Base-by-base conservation (phyloP, 2,888 invertebrate species). In the Scaeva pyrastri region DNA sequence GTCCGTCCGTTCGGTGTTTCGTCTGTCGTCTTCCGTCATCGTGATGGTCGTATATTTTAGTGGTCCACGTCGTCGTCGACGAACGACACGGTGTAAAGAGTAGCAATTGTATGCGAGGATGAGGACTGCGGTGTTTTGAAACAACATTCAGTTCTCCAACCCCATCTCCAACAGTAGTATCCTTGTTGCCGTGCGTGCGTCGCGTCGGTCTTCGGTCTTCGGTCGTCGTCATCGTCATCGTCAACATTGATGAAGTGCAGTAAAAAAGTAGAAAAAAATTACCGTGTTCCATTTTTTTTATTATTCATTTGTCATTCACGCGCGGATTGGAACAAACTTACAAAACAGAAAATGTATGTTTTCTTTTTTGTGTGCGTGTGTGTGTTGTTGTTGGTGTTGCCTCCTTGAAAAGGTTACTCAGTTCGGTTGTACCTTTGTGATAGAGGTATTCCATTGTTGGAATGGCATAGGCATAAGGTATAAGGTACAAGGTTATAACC, bases 271-370 rank as follows among this genome's bases (percentile, higher is more conserved):
- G n/a, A 31, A 31, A 23, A 52, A 52, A 23, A 21, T 11, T 3
- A 16, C 11, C 52, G 23, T 52, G 52, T 52, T 52, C 26, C 23
- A 52, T 52, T 23, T 52, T 50, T 52, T 80, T 64, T 76, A 64
- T 16, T 21, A 21, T 43, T 52, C 75, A 82, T 82, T 82, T 82
- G 75, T 82, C 81, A 82, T 82, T 43, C 71, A 58, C 64, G 71
- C 75, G 19, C 21, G 52, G 76, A 82, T 64, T 66, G 81, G 71
- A 64, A 52, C 39, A 39, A 66, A 39, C 55, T 56, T 50, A 48
- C 16, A 19, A 14, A 52, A 48, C 16, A 19, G 16, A 52, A 50
- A 50, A 50, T 14, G 14, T 12, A 3, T 45, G 10, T 48, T 48
- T 19, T 19, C 12, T 48, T 11, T n/a, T n/a, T n/a, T n/a, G n/a